Evolutionary conservation across 2,113 vertebrate species (phyloP).

Genomic region (Dissostichus mawsoni): DNA sequence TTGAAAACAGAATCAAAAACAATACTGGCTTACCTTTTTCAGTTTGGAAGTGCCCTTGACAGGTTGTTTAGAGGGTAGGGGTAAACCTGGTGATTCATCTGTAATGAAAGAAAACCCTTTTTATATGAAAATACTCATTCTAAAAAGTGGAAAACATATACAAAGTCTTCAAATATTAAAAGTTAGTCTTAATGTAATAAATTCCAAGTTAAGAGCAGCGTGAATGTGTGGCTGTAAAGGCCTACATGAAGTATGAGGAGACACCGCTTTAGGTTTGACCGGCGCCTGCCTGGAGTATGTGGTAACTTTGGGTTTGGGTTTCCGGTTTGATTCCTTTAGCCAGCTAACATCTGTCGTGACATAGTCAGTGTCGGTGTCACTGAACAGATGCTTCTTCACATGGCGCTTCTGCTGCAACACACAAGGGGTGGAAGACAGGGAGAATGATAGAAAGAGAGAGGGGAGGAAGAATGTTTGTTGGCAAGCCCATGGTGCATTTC

Average conservation of each 20-base stretch:
- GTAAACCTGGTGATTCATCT: slow-evolving; percentile 63
- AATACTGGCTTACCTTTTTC: slow-evolving; percentile 64
- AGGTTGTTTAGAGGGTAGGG: slow-evolving; percentile 43
- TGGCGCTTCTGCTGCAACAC: slow-evolving; percentile 65
- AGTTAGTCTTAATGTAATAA: neutral
- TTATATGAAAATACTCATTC: neutral
- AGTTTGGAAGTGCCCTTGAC: slow-evolving; percentile 51
- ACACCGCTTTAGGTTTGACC: slow-evolving; percentile 34
- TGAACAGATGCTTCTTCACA: slow-evolving; percentile 89
- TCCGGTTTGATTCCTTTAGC: slow-evolving; percentile 86
- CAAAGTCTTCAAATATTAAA: neutral
- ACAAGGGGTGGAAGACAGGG: slow-evolving; percentile 49
- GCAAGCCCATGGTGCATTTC: neutral
- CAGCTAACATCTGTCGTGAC: slow-evolving; percentile 88
- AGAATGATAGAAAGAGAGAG: neutral
- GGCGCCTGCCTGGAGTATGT: slow-evolving; percentile 85
- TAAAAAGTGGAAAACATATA: too few relatives aligned
- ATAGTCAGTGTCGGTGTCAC: slow-evolving; percentile 90
- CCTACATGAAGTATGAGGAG: slow-evolving; percentile 64
- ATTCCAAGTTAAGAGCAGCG: neutral
- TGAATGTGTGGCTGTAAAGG: neutral
- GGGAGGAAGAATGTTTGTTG: neutral
- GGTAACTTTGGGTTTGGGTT: slow-evolving; percentile 84
- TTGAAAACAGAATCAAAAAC: neutral
- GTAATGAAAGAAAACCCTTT: neutral